Base-by-base conservation (phyloP, 2,888 invertebrate genomes). In the Minunthozetes semirufus region DNA sequence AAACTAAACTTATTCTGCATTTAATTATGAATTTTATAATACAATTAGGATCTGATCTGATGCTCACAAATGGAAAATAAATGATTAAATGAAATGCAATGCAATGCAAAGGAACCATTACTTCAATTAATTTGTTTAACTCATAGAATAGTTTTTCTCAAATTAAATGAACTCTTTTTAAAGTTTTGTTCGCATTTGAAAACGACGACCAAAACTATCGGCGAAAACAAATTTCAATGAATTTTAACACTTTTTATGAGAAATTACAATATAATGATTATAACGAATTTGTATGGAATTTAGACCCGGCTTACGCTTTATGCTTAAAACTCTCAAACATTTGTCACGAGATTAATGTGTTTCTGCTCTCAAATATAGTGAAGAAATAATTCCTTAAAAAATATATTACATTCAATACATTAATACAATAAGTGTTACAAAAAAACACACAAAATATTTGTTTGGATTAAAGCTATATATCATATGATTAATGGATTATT, bases 401-500 rank as follows among this genome's bases (percentile, higher is more conserved):
- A 70, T 70, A 70, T 38, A 48, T 70, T 33, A 38, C n/a, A 38
- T 38, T 38, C 33, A 33, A 66, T n/a, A 38, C 17, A 66, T 38
- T 29, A 38, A 66, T 27, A n/a, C n/a, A n/a, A n/a, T n/a, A n/a
- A 53, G 22, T 38, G 22, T 48, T 25, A 70, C 48, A 48, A 70
- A 42, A 66, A 46, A 25, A 42, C 70, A 70, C 70, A 70, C 63
- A 29, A 66, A 66, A 38, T 66, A 68, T 42, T n/a, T 70, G 68
- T 70, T 70, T 46, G 25, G 46, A 48, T 70, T 70, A 70, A 48
- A 46, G 42, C 70, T 70, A 29, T 27, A 68, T 22, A 70, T 70
- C 48, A 70, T 70, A 70, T 70, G 70, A 70, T 70, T 70, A 70
- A 70, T 70, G 70, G 38, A 1, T 66, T 66, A n/a, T 46, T 46